Conservation (phyloP, 1,140 invertebrate genomes). For the Brachionus asplanchnoidis region DNA sequence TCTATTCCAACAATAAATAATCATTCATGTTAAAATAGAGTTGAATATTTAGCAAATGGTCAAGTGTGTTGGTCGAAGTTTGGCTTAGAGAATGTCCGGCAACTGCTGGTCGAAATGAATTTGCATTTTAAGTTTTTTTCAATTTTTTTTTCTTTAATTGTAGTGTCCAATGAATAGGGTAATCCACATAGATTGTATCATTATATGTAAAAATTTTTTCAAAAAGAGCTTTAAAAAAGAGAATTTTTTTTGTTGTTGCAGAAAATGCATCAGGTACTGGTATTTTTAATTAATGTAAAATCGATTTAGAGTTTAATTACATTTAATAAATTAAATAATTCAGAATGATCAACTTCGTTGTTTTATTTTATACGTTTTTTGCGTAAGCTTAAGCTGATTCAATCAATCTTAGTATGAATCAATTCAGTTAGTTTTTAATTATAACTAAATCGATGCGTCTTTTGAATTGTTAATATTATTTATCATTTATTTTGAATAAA, state of each 20-base stretch:
- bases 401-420: neutral
- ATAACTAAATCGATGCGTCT: neutral
- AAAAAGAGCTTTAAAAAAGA: neutral
- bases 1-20: neutral
- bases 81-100: neutral
- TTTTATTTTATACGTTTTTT: constrained; percentile 1
- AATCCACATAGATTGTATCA: neutral
- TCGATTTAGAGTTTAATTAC: neutral
- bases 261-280: neutral
- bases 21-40: neutral
- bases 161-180: neutral
- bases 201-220: neutral
- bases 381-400: neutral
- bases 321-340: neutral
- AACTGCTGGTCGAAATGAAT: neutral
- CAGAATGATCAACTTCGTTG: neutral
- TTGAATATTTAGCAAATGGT: neutral
- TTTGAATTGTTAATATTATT: neutral
- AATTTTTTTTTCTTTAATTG: neutral
- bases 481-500: constrained; percentile 1
- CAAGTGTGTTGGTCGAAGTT: neutral
- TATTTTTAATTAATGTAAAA: neutral
- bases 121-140: neutral
- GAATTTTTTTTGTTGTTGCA: neutral
- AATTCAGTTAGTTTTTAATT: neutral